These are phyloP conservation scores for Sinocyclocheilus anophthalmus DNA, from an alignment of 2,113 vertebrate species.

Conservation along the genomic window DNA sequence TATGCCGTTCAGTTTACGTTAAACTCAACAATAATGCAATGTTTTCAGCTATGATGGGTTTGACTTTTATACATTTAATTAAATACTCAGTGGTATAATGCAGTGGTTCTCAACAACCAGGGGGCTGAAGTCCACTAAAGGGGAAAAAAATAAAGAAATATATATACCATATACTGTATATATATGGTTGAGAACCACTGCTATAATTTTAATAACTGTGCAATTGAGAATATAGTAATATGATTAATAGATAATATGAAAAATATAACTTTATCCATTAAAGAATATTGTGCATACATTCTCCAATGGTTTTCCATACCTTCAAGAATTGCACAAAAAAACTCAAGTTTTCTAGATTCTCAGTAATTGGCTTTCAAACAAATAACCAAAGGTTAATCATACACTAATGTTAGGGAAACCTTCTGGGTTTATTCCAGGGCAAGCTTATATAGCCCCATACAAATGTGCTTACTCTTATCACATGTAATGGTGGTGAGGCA, in stretches of 20 bases:
- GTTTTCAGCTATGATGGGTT: not conserved
- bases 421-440: slow-evolving; percentile 35
- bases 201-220: not conserved
- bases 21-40: not conserved
- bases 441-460: slow-evolving; percentile 21
- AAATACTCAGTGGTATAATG: not conserved
- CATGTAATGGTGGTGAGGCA: not conserved
- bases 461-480: slow-evolving; percentile 33
- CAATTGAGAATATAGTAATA: not conserved
- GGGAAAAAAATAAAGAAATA: too few relatives aligned
- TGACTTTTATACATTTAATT: not conserved
- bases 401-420: not conserved
- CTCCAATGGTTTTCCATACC: not conserved
- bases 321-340: not conserved
- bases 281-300: not conserved
- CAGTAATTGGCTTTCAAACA: not conserved
- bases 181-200: too few relatives aligned
- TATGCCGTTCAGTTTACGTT: not conserved
- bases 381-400: not conserved
- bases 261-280: not conserved
- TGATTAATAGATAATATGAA: not conserved
- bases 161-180: too few relatives aligned
- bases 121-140: too few relatives aligned
- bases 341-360: not conserved
- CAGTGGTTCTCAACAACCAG: too few relatives aligned